phyloP scores from a whole-genome alignment of 2,797 vertebrate genomes.

The Mico argentatus region DNA sequence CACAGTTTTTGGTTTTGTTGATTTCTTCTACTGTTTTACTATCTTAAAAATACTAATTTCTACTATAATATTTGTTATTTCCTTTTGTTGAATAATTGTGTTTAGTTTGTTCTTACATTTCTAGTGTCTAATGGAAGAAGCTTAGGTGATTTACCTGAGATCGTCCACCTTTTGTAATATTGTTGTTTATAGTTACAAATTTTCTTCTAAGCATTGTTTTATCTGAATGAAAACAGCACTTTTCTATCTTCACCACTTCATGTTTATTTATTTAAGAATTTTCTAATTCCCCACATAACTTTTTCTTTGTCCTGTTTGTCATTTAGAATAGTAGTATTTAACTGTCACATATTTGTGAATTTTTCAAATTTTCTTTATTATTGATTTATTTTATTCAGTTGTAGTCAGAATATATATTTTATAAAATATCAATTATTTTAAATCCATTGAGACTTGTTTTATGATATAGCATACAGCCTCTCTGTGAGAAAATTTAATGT shows the following conservation, averaged over 20 bases:
- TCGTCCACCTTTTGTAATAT: neutral
- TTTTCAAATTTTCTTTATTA: neutral
- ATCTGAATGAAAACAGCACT: neutral
- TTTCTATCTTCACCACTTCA: neutral
- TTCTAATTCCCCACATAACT: neutral
- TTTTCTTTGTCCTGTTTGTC: neutral
- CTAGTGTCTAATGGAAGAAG: neutral
- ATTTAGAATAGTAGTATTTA: neutral
- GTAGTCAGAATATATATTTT: neutral
- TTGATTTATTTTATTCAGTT: neutral
- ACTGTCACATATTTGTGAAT: neutral
- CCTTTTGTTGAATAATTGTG: neutral
- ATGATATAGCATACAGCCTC: rapidly evolving
- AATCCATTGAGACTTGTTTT: neutral
- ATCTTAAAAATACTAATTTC: neutral
- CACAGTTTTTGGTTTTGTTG: neutral
- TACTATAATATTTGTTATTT: neutral
- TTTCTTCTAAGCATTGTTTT: neutral
- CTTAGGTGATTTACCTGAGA: neutral
- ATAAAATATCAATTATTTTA: neutral
- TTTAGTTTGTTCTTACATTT: neutral
- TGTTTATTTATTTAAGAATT: neutral
- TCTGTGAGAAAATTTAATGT: neutral
- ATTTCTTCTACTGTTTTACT: neutral
- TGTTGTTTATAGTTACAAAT: too few species aligned